Evolutionary conservation across 2,888 invertebrate species (phyloP).

Genomic region (Caradrina clavipalpis): DNA sequence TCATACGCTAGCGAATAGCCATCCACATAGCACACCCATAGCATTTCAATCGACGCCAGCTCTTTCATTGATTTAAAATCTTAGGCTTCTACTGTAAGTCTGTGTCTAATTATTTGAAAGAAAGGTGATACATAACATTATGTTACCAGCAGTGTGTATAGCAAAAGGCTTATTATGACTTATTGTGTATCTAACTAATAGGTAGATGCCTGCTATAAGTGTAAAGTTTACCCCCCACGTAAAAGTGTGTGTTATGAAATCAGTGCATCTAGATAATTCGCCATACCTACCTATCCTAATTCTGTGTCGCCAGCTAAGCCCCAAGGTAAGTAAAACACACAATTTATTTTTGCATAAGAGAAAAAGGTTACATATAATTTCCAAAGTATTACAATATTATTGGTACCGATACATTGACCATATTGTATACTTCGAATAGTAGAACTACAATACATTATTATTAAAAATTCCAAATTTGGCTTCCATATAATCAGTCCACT

Average conservation of each 20-base stretch:
- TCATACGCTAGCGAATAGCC: too few species aligned
- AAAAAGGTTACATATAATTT: constrained; percentile 40
- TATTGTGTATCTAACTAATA: not conserved
- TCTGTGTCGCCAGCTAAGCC: not conserved
- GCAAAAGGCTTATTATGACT: not conserved
- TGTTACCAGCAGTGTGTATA: not conserved
- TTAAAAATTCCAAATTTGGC: constrained; percentile 40
- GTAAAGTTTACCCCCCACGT: not conserved
- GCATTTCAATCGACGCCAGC: too few species aligned
- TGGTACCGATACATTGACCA: constrained; percentile 37
- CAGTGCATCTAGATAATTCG: not conserved
- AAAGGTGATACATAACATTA: not conserved
- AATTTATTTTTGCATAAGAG: constrained; percentile 30
- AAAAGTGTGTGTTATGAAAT: not conserved
- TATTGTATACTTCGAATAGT: constrained; percentile 37
- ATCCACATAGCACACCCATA: too few species aligned
- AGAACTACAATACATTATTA: constrained; percentile 38
- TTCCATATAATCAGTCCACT: constrained; percentile 47
- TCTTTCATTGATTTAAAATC: too few species aligned
- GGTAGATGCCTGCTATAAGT: not conserved
- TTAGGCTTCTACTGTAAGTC: too few species aligned
- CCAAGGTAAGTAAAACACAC: constrained; percentile 25
- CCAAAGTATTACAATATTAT: constrained; percentile 40
- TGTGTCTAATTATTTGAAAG: not conserved
- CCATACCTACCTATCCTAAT: not conserved